Evolutionary conservation across 2,113 vertebrate species (phyloP).

Genomic region (Phycodurus eques): DNA sequence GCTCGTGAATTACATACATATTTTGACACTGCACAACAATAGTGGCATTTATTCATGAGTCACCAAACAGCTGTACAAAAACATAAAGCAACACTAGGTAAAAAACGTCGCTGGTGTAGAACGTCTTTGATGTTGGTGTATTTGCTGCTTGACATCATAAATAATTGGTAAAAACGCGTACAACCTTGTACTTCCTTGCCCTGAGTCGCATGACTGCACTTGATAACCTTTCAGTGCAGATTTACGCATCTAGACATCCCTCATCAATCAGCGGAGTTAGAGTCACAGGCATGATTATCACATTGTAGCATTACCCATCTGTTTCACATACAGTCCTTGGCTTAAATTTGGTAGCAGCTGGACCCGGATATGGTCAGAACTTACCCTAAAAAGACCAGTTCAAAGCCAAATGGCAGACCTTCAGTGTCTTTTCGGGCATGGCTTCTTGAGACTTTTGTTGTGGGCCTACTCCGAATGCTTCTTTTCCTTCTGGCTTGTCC

Average conservation of each 20-base stretch:
- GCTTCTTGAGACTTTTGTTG: no score
- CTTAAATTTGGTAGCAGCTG: no score
- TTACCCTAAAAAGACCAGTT: no score
- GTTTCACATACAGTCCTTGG: no score
- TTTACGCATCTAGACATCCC: background rate
- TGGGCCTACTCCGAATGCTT: no score
- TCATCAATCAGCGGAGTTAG: background rate
- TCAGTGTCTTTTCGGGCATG: no score
- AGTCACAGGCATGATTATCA: no score
- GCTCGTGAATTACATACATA: constrained; percentile 52
- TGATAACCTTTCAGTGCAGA: background rate
- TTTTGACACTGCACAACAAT: constrained; percentile 53
- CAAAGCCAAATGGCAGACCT: no score
- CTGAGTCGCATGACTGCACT: background rate
- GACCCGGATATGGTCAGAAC: no score
- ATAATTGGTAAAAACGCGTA: background rate
- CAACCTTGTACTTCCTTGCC: background rate
- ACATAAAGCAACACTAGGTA: constrained; percentile 16
- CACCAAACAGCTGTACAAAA: constrained; percentile 37
- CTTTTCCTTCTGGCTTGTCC: no score
- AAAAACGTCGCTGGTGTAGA: background rate
- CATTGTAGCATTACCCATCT: no score
- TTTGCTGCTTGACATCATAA: background rate
- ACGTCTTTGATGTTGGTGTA: background rate
- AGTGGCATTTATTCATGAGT: constrained; percentile 18